Base-by-base conservation (phyloP, 92 coral and sea anemone species). In the Galaxea fascicularis region DNA sequence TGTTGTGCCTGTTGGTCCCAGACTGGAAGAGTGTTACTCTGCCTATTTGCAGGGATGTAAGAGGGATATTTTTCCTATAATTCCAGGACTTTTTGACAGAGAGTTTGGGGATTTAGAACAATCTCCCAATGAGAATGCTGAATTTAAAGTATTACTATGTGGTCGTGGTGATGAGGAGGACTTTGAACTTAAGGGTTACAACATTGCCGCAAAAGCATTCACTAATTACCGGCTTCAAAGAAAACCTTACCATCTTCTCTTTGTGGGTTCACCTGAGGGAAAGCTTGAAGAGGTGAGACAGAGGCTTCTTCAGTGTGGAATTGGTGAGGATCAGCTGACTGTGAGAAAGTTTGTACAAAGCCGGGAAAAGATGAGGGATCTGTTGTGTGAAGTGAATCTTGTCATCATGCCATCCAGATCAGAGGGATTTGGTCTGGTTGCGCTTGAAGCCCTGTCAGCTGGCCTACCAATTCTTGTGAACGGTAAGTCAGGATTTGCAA, bases 141-240 rank as follows among this genome's bases (percentile, higher is more conserved):
- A 39, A 5, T 70, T 70, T 29, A 70, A 70, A 3, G 74, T 70
- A 3, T 44, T 70, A 30, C 44, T 70, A 45, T 70, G 27, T 11
- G 74, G 74, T 16, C 74, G 74, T 8, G 74, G 74, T 18, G 74
- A 70, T 45, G 74, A 41, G 9, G 74, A 70, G 74, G 74, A 70
- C 28, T 70, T 70, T 70, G 74, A 70, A 15, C 27, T 70, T 0
- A 70, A 70, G 54, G 74, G 74, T 10, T 70, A 70, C 27, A 10
- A 70, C 54, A 21, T 70, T 41, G 74, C 74, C n/a, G 74, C 24
- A 18, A 39, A 70, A 18, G 54, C 74, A 70, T 70, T 70, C 44
- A 21, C 29, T 70, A 30, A 70, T 44, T 56, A 41, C 7, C 74
- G 74, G 17, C 29, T 70, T 8, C 41, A 70, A 70, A 16, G 13